phyloP scores from a whole-genome alignment of 1,140 invertebrate genomes.

The Musca vetustissima region DNA sequence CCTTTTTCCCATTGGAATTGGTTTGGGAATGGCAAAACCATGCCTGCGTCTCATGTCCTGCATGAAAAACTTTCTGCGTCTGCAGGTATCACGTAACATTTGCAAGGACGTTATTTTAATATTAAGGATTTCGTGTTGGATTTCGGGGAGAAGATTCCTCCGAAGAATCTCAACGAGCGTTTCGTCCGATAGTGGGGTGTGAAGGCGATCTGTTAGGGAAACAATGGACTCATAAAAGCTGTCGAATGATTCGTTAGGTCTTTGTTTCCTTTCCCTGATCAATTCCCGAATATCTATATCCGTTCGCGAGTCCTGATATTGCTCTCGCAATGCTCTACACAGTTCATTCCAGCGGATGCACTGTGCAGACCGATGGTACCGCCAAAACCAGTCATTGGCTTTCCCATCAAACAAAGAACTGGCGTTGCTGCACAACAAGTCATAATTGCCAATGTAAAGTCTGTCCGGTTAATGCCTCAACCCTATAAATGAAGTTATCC shows the following conservation, averaged over 20 bases:
- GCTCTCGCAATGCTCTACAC: not conserved
- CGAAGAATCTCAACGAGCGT: not conserved
- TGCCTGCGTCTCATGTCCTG: not conserved
- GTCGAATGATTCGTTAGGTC: too few relatives aligned
- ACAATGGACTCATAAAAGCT: not conserved
- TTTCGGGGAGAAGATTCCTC: not conserved
- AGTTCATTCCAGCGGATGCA: not conserved
- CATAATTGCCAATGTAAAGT: not conserved
- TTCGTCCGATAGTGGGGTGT: not conserved
- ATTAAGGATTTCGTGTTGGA: too few relatives aligned
- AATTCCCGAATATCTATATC: too few relatives aligned
- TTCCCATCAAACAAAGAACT: not conserved
- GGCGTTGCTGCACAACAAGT: not conserved
- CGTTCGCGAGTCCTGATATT: not conserved
- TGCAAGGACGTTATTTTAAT: too few relatives aligned
- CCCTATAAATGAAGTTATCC: not conserved
- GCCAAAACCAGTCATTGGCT: not conserved
- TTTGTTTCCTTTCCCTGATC: too few relatives aligned
- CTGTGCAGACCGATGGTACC: not conserved
- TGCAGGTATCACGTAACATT: too few relatives aligned
- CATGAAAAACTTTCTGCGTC: not conserved
- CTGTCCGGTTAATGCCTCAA: not conserved
- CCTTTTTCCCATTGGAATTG: not conserved
- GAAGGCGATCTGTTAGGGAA: not conserved
- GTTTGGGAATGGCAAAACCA: not conserved